Percentiles rank a stretch among this genome's conserved stretches.
Evolutionary conservation across 2,113 vertebrate genomes (phyloP).

Genomic region (Chamaetylas fuelleborni): DNA sequence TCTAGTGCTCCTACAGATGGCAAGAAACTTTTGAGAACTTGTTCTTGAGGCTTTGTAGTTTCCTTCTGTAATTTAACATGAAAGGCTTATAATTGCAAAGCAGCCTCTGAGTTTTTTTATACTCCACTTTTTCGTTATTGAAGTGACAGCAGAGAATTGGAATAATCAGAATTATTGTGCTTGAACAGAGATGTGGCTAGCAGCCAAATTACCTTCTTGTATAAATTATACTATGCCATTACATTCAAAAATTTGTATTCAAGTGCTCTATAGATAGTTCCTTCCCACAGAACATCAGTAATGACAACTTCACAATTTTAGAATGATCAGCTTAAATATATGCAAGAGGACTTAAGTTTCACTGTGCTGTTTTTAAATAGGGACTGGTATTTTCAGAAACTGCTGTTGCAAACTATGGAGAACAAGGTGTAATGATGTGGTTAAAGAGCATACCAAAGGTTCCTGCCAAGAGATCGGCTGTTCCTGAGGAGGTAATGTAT

Average conservation of each 20-base stretch:
- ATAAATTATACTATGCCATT: not conserved
- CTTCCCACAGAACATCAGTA: not conserved
- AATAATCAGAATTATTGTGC: not conserved
- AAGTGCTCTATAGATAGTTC: not conserved
- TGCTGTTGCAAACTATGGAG: constrained; percentile 86
- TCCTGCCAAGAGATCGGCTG: constrained; percentile 84
- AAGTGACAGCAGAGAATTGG: not conserved
- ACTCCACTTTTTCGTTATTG: not conserved
- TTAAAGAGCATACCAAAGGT: constrained; percentile 73
- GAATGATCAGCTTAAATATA: not conserved
- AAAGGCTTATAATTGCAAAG: constrained; percentile 6
- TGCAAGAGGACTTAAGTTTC: not conserved
- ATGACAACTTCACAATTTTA: not conserved
- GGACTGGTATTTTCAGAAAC: constrained; percentile 87
- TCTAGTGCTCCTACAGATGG: not conserved
- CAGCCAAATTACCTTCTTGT: constrained; percentile 5
- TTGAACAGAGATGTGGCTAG: not conserved
- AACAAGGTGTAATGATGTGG: constrained; percentile 67
- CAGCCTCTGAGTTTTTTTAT: not conserved
- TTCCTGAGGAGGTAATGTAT: constrained; percentile 85
- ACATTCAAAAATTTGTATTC: not conserved
- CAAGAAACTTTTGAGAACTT: not conserved
- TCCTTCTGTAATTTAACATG: not conserved
- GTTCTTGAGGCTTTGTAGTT: not conserved
- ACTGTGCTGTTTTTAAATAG: constrained; percentile 60